These are phyloP conservation scores for Morpho achilles DNA, from an alignment of 2,888 invertebrate species.

Conservation along the genomic window DNA sequence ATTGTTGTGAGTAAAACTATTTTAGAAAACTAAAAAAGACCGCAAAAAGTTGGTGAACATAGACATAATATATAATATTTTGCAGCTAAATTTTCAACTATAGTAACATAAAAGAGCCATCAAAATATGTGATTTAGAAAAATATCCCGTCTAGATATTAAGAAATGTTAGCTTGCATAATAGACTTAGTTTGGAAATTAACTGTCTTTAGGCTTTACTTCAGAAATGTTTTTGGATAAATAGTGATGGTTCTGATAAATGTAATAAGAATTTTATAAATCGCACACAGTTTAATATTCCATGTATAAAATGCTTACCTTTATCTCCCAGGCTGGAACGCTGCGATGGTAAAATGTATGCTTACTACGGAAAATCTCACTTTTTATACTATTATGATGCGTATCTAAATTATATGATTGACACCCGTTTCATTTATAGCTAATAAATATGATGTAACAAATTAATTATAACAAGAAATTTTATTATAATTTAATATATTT, in stretches of 20 bases:
- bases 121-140: no score
- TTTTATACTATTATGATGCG: slow-evolving; percentile 15
- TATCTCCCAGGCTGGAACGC: slow-evolving; percentile 9
- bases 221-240: not conserved
- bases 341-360: slow-evolving; percentile 5
- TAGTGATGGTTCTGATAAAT: no score
- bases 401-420: slow-evolving; percentile 16
- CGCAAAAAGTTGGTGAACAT: no score
- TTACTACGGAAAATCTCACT: not conserved
- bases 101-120: no score
- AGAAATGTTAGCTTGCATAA: no score
- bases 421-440: slow-evolving; percentile 21
- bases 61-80: no score
- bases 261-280: not conserved
- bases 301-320: slow-evolving; percentile 4
- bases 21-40: no score
- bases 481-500: slow-evolving; percentile 3
- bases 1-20: no score
- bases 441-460: slow-evolving; percentile 21
- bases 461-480: slow-evolving; percentile 10
- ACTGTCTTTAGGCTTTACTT: not conserved
- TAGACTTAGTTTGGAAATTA: no score
- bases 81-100: no score
- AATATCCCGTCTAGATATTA: no score
- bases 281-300: not conserved